Conservation (phyloP, 2,888 invertebrate species). For the Onchidella celtica region DNA sequence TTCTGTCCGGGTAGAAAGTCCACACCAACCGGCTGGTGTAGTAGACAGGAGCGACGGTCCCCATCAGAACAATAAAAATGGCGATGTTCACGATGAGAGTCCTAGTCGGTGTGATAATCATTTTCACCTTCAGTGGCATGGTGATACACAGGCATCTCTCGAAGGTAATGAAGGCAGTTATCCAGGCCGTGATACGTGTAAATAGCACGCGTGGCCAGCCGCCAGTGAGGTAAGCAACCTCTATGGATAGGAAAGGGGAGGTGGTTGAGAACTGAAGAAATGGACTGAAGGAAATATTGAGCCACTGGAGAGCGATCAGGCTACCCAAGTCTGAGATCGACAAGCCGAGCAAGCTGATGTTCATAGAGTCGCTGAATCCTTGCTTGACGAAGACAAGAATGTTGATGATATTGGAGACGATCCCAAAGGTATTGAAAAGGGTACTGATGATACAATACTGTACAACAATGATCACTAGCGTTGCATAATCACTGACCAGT, state of each 20-base stretch:
- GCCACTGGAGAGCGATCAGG: not conserved
- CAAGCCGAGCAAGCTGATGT: too few species aligned
- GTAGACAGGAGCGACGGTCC: constrained; percentile 4
- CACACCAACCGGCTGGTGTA: constrained; percentile 31
- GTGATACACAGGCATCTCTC: constrained; percentile 35
- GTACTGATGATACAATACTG: too few species aligned
- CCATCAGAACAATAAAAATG: not conserved
- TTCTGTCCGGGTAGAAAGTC: constrained; percentile 16
- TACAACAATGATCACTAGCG: too few species aligned
- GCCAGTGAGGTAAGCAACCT: not conserved
- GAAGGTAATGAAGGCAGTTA: constrained; percentile 28
- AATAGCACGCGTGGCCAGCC: constrained; percentile 20
- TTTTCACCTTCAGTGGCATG: constrained; percentile 26
- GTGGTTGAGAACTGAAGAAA: not conserved
- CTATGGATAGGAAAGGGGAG: constrained; percentile 11
- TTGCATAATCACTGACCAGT: too few species aligned
- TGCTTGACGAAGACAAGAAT: too few species aligned
- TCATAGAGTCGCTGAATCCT: too few species aligned
- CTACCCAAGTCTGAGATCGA: constrained; percentile 8
- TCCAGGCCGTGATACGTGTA: constrained; percentile 18
- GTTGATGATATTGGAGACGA: too few species aligned
- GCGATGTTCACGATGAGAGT: not conserved
- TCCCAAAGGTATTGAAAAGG: too few species aligned
- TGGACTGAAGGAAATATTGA: constrained; percentile 16
- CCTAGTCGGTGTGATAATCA: constrained; percentile 1